These are phyloP conservation scores for Chelmon rostratus DNA, from an alignment of 2,797 vertebrate genomes.

Conservation along the genomic window DNA sequence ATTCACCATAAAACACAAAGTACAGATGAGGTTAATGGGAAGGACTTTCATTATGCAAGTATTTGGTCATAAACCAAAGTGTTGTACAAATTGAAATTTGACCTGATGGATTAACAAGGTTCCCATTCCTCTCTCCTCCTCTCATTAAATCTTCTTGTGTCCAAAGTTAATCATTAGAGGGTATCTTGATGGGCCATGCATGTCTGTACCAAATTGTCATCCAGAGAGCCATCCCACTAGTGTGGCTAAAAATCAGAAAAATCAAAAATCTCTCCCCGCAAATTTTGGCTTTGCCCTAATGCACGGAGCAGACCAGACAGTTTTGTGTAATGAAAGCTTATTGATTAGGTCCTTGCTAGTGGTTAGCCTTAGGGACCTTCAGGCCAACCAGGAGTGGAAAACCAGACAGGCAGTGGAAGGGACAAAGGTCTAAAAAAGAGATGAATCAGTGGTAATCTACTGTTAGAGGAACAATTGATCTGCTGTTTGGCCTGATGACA, in stretches of 20 bases:
- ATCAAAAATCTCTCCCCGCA: conserved; percentile 29
- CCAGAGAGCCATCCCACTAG: background rate
- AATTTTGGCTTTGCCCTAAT: conserved; percentile 57
- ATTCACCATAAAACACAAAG: background rate
- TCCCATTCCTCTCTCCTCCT: too few relatives aligned
- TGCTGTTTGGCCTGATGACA: conserved; percentile 80
- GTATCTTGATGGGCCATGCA: background rate
- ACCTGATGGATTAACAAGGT: background rate
- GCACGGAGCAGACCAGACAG: conserved; percentile 69
- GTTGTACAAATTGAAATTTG: background rate
- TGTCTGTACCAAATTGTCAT: background rate
- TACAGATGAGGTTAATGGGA: background rate
- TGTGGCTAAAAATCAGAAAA: background rate
- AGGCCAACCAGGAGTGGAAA: conserved; percentile 78
- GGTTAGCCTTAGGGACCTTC: conserved; percentile 77
- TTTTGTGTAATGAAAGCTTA: conserved; percentile 80
- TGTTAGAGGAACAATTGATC: conserved; percentile 85
- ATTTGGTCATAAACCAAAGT: background rate
- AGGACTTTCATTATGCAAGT: background rate
- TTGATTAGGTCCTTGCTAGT: conserved; percentile 74
- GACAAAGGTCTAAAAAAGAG: conserved; percentile 80
- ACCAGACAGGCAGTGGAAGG: conserved; percentile 74
- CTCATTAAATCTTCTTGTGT: too few relatives aligned
- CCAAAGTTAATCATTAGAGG: too few relatives aligned
- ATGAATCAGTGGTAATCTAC: conserved; percentile 81